Evolutionary conservation across 2,888 invertebrate genomes (phyloP), one percentile per base, ranked within the genome.

Genomic region (Drosophila picticornis): DNA sequence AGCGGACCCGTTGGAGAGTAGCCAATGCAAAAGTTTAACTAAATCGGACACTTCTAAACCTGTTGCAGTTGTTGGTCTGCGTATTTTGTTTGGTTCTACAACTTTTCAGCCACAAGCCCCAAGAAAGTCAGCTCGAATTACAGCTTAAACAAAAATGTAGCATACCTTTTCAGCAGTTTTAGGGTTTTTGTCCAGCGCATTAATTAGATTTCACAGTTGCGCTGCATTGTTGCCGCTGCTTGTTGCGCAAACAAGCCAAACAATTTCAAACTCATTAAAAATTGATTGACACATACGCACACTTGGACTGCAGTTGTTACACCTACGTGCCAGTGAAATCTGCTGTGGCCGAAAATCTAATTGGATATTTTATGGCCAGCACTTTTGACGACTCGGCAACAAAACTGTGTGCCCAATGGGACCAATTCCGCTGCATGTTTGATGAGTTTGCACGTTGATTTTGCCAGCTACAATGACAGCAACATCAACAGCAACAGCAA

Each of bases 211-310:
- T 62, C 57, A 64, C 46, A 36, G 38, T 51, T 48, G 53, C 27
- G 59, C 31, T 50, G 53, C 53, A 43, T 52, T 52, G 60, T 51
- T 40, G 27, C 62, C 2, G 34, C 16, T 31, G 60, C 48, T 31
- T 50, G 50, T 38, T 48, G 61, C 25, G 65, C 60, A 60, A 74
- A 77, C 71, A 70, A 67, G 67, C 74, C 72, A 78, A 90, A 87
- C 88, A 89, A 90, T 90, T 91, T 86, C 84, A 85, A 91, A 84
- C 90, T 91, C 90, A 91, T 91, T 91, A 91, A 83, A 84, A 89
- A 91, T 91, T 91, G 90, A 91, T 91, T 89, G 91, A 77, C 84
- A 77, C 46, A 34, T 48, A 71, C 61, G 51, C 48, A 56, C 25
- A 59, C 32, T 27, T 38, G 64, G 56, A 32, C 22, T 66, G 56